Evolutionary conservation across 2,888 invertebrate species (phyloP).

Genomic region (Cacoxenus indagator): DNA sequence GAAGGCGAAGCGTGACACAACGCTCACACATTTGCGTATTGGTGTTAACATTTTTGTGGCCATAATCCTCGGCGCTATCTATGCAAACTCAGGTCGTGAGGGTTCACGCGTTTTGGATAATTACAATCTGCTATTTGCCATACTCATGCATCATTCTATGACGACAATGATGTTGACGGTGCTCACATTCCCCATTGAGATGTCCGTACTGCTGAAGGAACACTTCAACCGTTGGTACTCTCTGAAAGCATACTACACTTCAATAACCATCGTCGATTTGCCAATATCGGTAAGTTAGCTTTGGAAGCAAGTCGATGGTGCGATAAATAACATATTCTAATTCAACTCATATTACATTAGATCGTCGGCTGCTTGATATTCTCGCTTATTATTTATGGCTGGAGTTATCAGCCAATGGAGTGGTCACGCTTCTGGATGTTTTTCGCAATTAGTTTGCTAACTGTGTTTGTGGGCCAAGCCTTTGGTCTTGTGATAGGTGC

Average conservation of each 20-base stretch:
- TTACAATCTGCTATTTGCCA: slow-evolving; percentile 90
- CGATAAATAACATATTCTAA: not conserved
- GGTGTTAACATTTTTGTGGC: slow-evolving; percentile 82
- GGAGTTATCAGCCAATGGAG: slow-evolving; percentile 92
- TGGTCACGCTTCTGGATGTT: slow-evolving; percentile 86
- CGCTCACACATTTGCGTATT: slow-evolving; percentile 81
- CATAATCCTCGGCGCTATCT: slow-evolving; percentile 82
- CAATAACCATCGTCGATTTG: slow-evolving; percentile 82
- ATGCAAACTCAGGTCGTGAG: slow-evolving; percentile 81
- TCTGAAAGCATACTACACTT: slow-evolving; percentile 83
- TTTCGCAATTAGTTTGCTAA: slow-evolving; percentile 83
- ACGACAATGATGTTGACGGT: slow-evolving; percentile 92
- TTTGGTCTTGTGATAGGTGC: slow-evolving; percentile 94
- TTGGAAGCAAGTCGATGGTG: not conserved
- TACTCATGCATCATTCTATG: slow-evolving; percentile 94
- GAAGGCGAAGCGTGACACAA: slow-evolving; percentile 83
- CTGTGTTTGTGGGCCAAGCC: slow-evolving; percentile 92
- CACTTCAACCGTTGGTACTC: slow-evolving; percentile 93
- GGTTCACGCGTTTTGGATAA: slow-evolving; percentile 85
- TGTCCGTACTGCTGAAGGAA: slow-evolving; percentile 85
- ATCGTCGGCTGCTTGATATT: slow-evolving; percentile 80
- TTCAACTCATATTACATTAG: slow-evolving; percentile 68
- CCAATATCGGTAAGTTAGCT: slow-evolving; percentile 79
- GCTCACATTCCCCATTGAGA: slow-evolving; percentile 84
- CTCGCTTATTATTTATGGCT: slow-evolving; percentile 83